Conservation (phyloP, 2,888 invertebrate species). For the Oligia fasciuncula region DNA sequence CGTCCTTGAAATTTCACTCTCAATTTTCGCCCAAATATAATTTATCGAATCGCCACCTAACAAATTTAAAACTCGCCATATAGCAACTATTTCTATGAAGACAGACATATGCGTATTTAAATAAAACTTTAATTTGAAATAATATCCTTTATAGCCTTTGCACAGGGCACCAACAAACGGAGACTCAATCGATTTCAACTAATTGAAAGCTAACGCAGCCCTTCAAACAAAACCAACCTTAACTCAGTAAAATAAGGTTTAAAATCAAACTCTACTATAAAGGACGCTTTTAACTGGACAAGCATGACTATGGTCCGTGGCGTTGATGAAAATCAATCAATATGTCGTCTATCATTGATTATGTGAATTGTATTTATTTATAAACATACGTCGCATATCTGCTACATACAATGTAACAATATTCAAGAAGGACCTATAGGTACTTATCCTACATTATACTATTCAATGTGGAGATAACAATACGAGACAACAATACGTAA, state of each 20-base stretch:
- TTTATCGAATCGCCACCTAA: neutral
- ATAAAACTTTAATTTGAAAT: neutral
- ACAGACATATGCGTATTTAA: too few species aligned
- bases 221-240: slow-evolving; percentile 34
- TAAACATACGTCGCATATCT: neutral
- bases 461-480: neutral
- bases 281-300: slow-evolving; percentile 27
- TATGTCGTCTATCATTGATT: slow-evolving; percentile 42
- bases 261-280: slow-evolving; percentile 13
- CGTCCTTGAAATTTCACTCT: neutral
- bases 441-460: too few species aligned
- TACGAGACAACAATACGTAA: neutral
- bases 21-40: neutral
- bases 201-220: slow-evolving; percentile 16
- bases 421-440: neutral
- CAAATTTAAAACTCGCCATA: neutral
- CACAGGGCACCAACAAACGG: neutral
- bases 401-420: slow-evolving; percentile 7
- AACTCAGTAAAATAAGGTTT: slow-evolving; percentile 26
- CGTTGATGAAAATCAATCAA: slow-evolving; percentile 61
- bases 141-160: slow-evolving; percentile 10
- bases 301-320: slow-evolving; percentile 20
- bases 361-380: slow-evolving; percentile 39
- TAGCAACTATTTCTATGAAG: neutral
- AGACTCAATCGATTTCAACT: slow-evolving; percentile 43